These are phyloP conservation scores for Rutpela maculata DNA, from an alignment of 2,888 invertebrate species.

Conservation along the genomic window DNA sequence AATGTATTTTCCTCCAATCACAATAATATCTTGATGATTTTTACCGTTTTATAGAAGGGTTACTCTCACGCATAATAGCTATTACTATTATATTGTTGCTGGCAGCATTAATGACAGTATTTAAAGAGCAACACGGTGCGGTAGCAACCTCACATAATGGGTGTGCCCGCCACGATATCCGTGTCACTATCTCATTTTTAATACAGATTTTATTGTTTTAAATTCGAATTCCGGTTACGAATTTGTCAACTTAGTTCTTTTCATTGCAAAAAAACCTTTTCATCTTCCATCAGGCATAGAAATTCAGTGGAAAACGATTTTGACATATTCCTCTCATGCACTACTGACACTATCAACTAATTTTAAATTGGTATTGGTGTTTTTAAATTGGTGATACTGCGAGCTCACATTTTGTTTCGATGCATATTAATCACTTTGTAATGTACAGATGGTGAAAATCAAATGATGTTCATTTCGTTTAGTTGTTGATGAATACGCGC, in stretches of 20 bases:
- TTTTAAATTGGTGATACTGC: conserved; percentile 19
- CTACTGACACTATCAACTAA: background rate
- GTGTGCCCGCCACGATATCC: background rate
- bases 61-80: background rate
- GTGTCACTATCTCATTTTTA: background rate
- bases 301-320: background rate
- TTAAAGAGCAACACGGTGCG: background rate
- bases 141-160: background rate
- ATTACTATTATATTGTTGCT: background rate
- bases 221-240: background rate
- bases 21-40: background rate
- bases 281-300: background rate
- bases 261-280: background rate
- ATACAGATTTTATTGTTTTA: background rate
- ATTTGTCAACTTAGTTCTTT: background rate
- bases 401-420: conserved; percentile 17
- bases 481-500: conserved; percentile 6
- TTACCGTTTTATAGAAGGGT: background rate
- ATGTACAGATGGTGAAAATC: conserved; percentile 15
- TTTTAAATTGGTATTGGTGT: conserved; percentile 29
- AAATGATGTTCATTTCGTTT: conserved; percentile 15
- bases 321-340: background rate
- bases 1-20: background rate
- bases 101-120: background rate
- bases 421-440: conserved; percentile 36